A percentile compares a stretch with the other conserved stretches of the same genome.
phyloP scores from a whole-genome alignment of 2,797 vertebrate species.

The Lacerta viridis region DNA sequence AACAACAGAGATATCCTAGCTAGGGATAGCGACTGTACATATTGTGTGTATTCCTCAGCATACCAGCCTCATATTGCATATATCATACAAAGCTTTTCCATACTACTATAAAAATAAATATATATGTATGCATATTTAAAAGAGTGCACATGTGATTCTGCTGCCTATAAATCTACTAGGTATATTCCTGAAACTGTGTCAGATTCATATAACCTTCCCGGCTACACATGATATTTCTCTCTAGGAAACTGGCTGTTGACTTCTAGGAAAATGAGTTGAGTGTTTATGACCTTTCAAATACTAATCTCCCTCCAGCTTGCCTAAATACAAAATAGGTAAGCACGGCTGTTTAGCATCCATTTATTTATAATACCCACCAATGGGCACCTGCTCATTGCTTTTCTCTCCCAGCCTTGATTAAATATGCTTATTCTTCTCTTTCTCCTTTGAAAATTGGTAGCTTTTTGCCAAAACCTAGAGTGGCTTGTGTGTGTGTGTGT shows the following conservation, averaged over 20 bases:
- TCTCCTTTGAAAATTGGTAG: neutral
- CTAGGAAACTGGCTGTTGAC: constrained; percentile 9
- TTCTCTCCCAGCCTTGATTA: neutral
- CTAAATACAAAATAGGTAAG: constrained; percentile 22
- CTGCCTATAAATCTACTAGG: constrained; percentile 13
- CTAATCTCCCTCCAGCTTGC: neutral
- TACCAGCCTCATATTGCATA: neutral
- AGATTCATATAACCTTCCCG: constrained; percentile 35
- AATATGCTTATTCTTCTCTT: neutral
- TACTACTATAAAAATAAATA: neutral
- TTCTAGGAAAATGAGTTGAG: constrained; percentile 31
- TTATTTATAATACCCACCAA: neutral
- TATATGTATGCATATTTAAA: neutral
- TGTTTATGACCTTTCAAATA: neutral
- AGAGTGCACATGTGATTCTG: neutral
- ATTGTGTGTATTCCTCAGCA: neutral
- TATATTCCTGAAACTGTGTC: constrained; percentile 11
- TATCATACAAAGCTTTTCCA: neutral
- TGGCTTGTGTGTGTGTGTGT: neutral
- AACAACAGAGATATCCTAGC: neutral
- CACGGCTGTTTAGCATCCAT: neutral
- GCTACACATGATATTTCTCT: neutral
- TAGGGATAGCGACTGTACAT: neutral
- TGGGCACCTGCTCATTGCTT: neutral
- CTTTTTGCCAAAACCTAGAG: neutral